Conservation (phyloP, 2,113 vertebrate species). For the Lasiurus cinereus region DNA sequence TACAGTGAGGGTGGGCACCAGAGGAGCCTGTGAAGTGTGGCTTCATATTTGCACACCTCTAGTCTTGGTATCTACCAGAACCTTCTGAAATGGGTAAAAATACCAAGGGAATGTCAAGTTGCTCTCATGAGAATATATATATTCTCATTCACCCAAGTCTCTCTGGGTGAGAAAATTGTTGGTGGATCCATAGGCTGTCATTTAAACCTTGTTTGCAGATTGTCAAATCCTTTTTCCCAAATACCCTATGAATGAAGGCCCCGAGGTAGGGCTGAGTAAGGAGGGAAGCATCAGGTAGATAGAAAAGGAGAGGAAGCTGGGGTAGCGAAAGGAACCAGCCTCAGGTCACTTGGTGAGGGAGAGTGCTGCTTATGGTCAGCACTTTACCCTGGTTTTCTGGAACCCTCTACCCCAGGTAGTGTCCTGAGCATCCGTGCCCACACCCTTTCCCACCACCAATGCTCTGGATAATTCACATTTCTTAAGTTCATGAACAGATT, state of each 20-base stretch:
- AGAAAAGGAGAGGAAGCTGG: background rate
- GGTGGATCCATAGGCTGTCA: background rate
- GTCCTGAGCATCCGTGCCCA: background rate
- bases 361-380: background rate
- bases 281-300: background rate
- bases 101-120: background rate
- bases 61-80: background rate
- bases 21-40: background rate
- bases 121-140: background rate
- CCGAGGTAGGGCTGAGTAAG: background rate
- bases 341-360: slow-evolving; percentile 33
- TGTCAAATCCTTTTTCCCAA: background rate
- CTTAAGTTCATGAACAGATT: slow-evolving; percentile 46
- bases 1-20: background rate
- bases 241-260: slow-evolving; percentile 1
- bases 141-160: background rate
- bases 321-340: slow-evolving; percentile 6
- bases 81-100: background rate
- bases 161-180: background rate
- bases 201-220: slow-evolving; percentile 43
- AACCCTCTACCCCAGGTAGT: background rate
- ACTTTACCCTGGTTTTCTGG: background rate
- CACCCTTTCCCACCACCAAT: background rate
- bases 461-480: slow-evolving; percentile 44
- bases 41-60: slow-evolving; percentile 35